Base-by-base conservation (phyloP, 2,888 invertebrate species). In the Brachyptera risi region DNA sequence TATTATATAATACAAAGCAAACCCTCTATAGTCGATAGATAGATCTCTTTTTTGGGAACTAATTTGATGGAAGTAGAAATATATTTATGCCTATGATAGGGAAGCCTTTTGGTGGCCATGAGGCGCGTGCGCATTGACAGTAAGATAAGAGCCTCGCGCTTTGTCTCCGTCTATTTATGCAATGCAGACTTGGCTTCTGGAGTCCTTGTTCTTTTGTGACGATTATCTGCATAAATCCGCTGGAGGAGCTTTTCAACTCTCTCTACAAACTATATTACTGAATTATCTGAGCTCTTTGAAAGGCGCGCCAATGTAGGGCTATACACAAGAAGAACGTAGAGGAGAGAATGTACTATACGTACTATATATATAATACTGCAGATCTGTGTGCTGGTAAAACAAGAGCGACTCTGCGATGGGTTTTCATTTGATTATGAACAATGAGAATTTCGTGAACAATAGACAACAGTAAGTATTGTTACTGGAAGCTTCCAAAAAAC, bases 381-480 rank as follows among this genome's bases (percentile, higher is more conserved):
- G 31, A 5, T 5, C 31, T 7, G 31, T 7, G 49, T 44, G 38
- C 37, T 35, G 42, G 51, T 38, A 38, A 47, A 40, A 58, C 50
- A 59, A 54, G 50, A 49, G 31, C 37, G 56, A 50, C 58, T 21
- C 59, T 19, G 37, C 49, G 38, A 58, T 58, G 62, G 65, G 59
- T 63, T 66, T 65, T 65, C 66, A 66, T 66, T 66, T 66, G 66
- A 66, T 65, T 66, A 65, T 62, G 66, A 66, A 66, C 66, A 66
- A 66, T 66, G 66, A 60, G 63, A 62, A 47, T 56, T 60, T 56
- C 54, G 31, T 38, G 66, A 65, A 66, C 66, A 65, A 66, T 66
- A 63, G 66, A 65, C 66, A 64, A 63, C 65, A 61, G 66, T 65
- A 65, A 64, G 65, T 62, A 63, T 64, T 64, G 65, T 60, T 57